These are phyloP conservation scores for Philereme vetulata DNA, from an alignment of 2,888 invertebrate species.

Conservation along the genomic window DNA sequence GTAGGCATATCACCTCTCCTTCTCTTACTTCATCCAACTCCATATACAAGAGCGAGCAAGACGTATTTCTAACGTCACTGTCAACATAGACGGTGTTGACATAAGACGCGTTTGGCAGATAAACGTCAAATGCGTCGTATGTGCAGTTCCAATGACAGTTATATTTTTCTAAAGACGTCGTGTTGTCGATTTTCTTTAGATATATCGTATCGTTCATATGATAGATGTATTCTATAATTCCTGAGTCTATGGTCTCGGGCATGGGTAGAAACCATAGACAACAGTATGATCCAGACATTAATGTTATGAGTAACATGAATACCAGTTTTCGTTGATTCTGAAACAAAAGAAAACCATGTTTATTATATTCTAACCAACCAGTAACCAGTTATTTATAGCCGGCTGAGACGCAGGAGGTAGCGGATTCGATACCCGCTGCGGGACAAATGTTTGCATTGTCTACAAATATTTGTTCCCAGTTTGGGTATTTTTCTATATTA, in stretches of 20 bases:
- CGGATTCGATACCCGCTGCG: neutral
- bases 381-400: too few relatives aligned
- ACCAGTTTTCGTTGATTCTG: conserved; percentile 87
- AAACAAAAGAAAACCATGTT: conserved; percentile 37
- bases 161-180: conserved; percentile 57
- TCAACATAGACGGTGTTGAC: conserved; percentile 65
- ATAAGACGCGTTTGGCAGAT: conserved; percentile 59
- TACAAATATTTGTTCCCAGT: neutral
- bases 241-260: conserved; percentile 42
- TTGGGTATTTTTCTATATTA: too few relatives aligned
- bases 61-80: conserved; percentile 49
- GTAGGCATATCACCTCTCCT: conserved; percentile 57
- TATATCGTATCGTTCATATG: conserved; percentile 67
- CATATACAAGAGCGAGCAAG: conserved; percentile 68
- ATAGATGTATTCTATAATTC: conserved; percentile 47
- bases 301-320: conserved; percentile 86
- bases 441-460: too few relatives aligned
- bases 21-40: conserved; percentile 51
- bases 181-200: conserved; percentile 48
- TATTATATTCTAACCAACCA: neutral
- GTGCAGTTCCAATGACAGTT: conserved; percentile 72
- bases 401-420: neutral
- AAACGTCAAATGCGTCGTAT: conserved; percentile 55
- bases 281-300: conserved; percentile 88
- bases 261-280: conserved; percentile 86